phyloP scores from a whole-genome alignment of 2,888 invertebrate genomes.

The Catocala sponsa region DNA sequence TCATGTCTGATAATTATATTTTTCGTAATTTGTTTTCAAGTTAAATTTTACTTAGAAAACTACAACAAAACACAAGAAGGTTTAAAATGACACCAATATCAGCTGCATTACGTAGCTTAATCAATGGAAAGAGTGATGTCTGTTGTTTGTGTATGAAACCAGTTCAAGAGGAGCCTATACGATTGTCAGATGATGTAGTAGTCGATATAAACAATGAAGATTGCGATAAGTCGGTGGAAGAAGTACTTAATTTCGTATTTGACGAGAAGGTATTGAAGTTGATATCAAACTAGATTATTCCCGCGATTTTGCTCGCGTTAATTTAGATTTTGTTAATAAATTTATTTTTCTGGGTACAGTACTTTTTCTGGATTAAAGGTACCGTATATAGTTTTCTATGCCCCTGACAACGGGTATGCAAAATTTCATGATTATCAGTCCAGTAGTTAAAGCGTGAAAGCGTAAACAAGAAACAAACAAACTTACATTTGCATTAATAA shows the following conservation, averaged over 20 bases:
- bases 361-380: no score
- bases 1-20: background rate
- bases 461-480: no score
- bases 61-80: background rate
- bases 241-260: conserved; percentile 63
- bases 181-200: conserved; percentile 62
- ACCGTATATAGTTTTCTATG: no score
- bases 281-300: no score
- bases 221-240: conserved; percentile 55
- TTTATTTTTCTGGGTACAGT: no score
- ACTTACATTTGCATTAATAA: no score
- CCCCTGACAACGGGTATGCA: no score
- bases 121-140: conserved; percentile 61
- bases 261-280: conserved; percentile 59
- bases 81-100: conserved; percentile 51
- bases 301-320: no score
- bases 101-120: conserved; percentile 56
- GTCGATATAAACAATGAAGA: conserved; percentile 52
- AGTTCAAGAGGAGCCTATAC: conserved; percentile 49
- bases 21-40: no score
- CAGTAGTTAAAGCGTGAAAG: no score
- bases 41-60: background rate
- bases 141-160: conserved; percentile 71
- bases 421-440: no score
- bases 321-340: no score